Percentiles rank a stretch among this genome's conserved stretches.
Evolutionary conservation across 2,888 invertebrate species (phyloP).

Genomic region (Orgyia antiqua): DNA sequence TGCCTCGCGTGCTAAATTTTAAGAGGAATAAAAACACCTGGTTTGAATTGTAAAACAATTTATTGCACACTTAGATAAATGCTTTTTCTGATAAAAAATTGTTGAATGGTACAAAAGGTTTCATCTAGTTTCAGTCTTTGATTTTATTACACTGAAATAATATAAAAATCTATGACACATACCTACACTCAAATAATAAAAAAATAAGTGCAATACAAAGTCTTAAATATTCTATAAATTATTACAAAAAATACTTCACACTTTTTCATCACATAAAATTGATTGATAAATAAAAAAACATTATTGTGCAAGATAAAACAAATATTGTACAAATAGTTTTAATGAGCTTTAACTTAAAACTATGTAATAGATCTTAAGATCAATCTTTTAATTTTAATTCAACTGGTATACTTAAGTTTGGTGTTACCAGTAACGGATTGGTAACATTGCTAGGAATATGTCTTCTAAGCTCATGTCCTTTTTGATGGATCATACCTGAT

Average conservation of each 20-base stretch:
- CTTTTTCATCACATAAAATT: too few relatives aligned
- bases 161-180: too few relatives aligned
- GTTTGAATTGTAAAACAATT: too few relatives aligned
- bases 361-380: slow-evolving; percentile 26
- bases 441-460: slow-evolving; percentile 11
- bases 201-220: too few relatives aligned
- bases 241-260: too few relatives aligned
- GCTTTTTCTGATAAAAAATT: too few relatives aligned
- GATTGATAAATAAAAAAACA: too few relatives aligned
- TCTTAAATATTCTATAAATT: too few relatives aligned
- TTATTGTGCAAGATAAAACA: slow-evolving; percentile 6
- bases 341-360: slow-evolving; percentile 14
- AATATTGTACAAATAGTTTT: slow-evolving; percentile 25
- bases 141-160: background rate
- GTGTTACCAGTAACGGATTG: slow-evolving; percentile 52
- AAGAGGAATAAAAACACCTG: slow-evolving; percentile 43
- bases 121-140: background rate
- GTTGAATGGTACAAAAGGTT: background rate
- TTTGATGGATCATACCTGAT: slow-evolving; percentile 25
- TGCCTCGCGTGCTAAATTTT: slow-evolving; percentile 42
- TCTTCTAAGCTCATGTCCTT: slow-evolving; percentile 25
- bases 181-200: too few relatives aligned
- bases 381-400: slow-evolving; percentile 54
- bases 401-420: slow-evolving; percentile 54
- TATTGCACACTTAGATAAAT: too few relatives aligned